Conservation (phyloP, 2,113 vertebrate species). For the Natator depressus region DNA sequence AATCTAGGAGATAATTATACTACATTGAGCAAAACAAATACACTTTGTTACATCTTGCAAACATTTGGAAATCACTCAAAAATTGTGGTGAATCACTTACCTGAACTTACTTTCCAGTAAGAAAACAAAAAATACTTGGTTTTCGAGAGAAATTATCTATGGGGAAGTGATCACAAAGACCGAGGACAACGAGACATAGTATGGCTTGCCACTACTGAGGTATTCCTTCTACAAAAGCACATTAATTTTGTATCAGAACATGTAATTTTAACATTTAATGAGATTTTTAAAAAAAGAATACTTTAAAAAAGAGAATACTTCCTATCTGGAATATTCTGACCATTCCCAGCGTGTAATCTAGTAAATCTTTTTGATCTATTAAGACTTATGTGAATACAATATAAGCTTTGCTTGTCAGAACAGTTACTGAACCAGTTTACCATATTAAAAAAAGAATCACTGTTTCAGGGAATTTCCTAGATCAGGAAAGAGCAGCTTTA, state of each 20-base stretch:
- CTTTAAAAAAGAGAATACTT: neutral
- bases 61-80: neutral
- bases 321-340: constrained; percentile 48
- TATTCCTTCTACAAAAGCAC: neutral
- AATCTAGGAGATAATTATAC: neutral
- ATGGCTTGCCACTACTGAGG: neutral
- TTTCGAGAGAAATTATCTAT: neutral
- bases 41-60: neutral
- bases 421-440: constrained; percentile 4
- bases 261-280: constrained; percentile 48
- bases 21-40: constrained; percentile 1
- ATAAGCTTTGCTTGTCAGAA: constrained; percentile 14
- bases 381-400: constrained; percentile 36
- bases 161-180: neutral
- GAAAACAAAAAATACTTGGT: neutral
- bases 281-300: neutral
- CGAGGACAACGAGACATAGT: rapidly evolving
- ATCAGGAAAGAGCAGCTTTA: constrained; percentile 31
- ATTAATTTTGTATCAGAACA: neutral
- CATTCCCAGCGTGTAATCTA: constrained; percentile 30
- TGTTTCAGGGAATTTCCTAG: neutral
- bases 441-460: constrained; percentile 25
- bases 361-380: constrained; percentile 30
- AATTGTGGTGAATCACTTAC: constrained; percentile 33
- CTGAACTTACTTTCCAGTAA: constrained; percentile 18